These are phyloP conservation scores for Drosophila takahashii DNA, from an alignment of 1,140 invertebrate species.

Conservation along the genomic window DNA sequence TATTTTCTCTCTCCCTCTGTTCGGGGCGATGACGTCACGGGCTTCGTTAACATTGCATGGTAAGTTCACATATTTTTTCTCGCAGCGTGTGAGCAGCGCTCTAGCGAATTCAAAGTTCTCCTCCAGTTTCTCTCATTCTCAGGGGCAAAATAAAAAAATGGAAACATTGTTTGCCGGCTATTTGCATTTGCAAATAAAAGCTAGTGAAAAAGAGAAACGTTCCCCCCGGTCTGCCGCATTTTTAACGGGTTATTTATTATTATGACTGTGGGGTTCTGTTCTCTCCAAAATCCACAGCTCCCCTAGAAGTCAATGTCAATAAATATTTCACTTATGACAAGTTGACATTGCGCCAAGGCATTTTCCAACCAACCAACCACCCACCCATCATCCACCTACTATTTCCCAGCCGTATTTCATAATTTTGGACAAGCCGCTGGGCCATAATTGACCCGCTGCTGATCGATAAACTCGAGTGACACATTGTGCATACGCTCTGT, in stretches of 20 bases:
- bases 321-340: conserved; percentile 77
- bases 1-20: neutral
- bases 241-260: conserved; percentile 49
- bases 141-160: conserved; percentile 29
- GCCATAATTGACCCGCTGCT: conserved; percentile 54
- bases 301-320: conserved; percentile 44
- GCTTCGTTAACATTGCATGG: conserved; percentile 29
- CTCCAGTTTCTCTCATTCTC: conserved; percentile 16
- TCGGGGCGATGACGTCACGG: conserved; percentile 54
- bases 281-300: conserved; percentile 7
- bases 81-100: conserved; percentile 19
- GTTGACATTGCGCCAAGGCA: conserved; percentile 47
- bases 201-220: conserved; percentile 13
- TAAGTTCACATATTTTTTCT: conserved; percentile 40
- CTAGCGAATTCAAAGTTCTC: neutral
- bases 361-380: neutral
- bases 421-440: conserved; percentile 32
- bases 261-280: conserved; percentile 22
- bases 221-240: conserved; percentile 4
- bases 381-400: neutral
- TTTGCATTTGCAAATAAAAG: conserved; percentile 39
- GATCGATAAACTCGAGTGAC: conserved; percentile 48
- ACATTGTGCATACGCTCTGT: conserved; percentile 11
- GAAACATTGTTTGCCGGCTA: conserved; percentile 36
- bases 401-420: conserved; percentile 28